A percentile compares a stretch with the other conserved stretches of the same genome.
Conservation (phyloP, 2,888 invertebrate genomes). For the Torymus tubicola region DNA sequence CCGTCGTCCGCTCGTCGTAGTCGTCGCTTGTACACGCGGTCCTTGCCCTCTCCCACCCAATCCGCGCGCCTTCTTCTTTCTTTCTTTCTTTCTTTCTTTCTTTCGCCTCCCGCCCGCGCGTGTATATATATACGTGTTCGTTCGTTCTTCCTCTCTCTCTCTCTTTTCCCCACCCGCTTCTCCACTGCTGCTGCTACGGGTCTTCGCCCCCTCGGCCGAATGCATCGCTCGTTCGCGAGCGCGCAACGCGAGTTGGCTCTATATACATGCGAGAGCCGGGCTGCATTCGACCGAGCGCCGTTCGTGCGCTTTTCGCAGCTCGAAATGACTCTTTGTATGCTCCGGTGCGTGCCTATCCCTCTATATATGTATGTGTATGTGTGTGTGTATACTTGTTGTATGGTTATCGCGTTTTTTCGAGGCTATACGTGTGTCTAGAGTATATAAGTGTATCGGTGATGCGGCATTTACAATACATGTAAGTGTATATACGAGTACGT, state of each 20-base stretch:
- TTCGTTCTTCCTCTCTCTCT: neutral
- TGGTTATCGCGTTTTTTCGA: too few relatives aligned
- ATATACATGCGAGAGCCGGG: too few relatives aligned
- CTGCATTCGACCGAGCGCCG: conserved; percentile 16
- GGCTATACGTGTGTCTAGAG: too few relatives aligned
- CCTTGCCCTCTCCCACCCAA: conserved; percentile 47
- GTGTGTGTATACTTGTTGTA: neutral
- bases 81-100: conserved; percentile 20
- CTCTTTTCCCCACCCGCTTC: neutral
- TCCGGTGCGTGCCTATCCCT: neutral
- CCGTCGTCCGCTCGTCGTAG: neutral
- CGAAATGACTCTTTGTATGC: conserved; percentile 51
- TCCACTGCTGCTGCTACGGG: neutral
- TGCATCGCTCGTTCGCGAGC: conserved; percentile 18
- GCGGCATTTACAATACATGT: too few relatives aligned
- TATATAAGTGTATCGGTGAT: too few relatives aligned
- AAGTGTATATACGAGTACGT: too few relatives aligned
- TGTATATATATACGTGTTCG: too few relatives aligned
- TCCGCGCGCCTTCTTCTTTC: conserved; percentile 10
- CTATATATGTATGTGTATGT: neutral
- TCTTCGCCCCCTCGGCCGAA: conserved; percentile 34
- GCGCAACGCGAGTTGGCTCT: neutral
- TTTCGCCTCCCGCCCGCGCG: neutral
- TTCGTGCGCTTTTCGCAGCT: conserved; percentile 46
- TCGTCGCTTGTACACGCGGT: conserved; percentile 21